Base-by-base conservation (phyloP, 2,888 invertebrate genomes). In the Synergus laeviventris region DNA sequence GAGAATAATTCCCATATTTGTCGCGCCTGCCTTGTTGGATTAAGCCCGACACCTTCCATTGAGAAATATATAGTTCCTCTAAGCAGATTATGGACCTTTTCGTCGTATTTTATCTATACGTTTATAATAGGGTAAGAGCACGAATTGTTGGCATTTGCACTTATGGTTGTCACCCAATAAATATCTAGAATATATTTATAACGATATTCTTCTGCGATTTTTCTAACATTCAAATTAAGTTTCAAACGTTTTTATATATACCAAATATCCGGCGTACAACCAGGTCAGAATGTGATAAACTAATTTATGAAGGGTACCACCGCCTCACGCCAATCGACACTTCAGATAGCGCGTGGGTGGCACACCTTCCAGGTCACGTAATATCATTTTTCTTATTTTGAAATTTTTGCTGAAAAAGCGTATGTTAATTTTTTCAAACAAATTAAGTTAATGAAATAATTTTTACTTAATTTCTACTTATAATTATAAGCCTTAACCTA, bases 201-300 rank as follows among this genome's bases (percentile, higher is more conserved):
- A 54, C 18, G 1, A 2, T 18, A 54, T n/a, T 54, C 9, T 0
- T 2, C n/a, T n/a, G 8, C 9, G 49, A n/a, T 2, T 54, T 54
- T 54, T 3, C 16, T 18, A 24, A 59, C 24, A 14, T 59, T 24
- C 18, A 24, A 24, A 21, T 24, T 4, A 5, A 31, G 3, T 31
- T 18, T 36, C 12, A 2, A 31, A 31, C 12, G n/a, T 70, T 70
- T 49, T 66, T 18, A 14, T 66, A 4, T 12, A 5, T 12, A 5
- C 24, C 24, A 49, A 49, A 70, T 49, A 66, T 70, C 16, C 36
- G 31, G 21, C 49, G 49, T 49, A 36, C 18, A 70, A 49, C 49
- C 36, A 70, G 70, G 70, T 70, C 49, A 70, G 49, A 70, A 70
- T 70, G 49, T 70, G 70, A 49, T 70, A 45, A 70, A 70, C 70